A percentile compares a stretch with the other conserved stretches of the same genome.
Evolutionary conservation across 2,797 vertebrate species (phyloP).

Genomic region (Echiichthys vipera): DNA sequence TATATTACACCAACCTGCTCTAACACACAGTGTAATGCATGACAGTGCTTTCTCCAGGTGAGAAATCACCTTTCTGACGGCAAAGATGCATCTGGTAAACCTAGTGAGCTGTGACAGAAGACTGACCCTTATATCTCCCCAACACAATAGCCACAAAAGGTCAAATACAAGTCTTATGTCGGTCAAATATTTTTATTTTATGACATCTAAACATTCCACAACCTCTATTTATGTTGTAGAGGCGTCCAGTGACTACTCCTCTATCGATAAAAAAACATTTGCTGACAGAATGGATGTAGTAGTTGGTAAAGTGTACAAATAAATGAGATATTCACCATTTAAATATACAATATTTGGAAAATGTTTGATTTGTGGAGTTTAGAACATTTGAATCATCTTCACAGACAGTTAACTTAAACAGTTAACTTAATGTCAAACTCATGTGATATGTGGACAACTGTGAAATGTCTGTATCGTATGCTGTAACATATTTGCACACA

Average conservation of each 20-base stretch:
- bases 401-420: neutral
- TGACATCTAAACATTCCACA: too few relatives aligned
- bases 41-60: slow-evolving; percentile 6
- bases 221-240: neutral
- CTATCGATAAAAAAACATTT: neutral
- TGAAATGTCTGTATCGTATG: neutral
- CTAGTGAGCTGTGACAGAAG: slow-evolving; percentile 22
- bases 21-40: slow-evolving; percentile 7
- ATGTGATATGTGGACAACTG: neutral
- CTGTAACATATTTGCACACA: too few relatives aligned
- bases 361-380: neutral
- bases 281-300: too few relatives aligned
- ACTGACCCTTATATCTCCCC: slow-evolving; percentile 20
- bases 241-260: neutral
- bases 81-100: slow-evolving; percentile 15
- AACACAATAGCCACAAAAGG: neutral
- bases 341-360: neutral
- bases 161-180: neutral
- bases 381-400: neutral
- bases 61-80: too few relatives aligned
- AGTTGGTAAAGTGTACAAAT: too few relatives aligned
- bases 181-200: too few relatives aligned
- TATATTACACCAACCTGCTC: slow-evolving; percentile 3
- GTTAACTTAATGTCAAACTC: neutral
- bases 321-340: too few relatives aligned